Conservation (phyloP, 2,888 invertebrate genomes). For the Lasioglossum marginatum region DNA sequence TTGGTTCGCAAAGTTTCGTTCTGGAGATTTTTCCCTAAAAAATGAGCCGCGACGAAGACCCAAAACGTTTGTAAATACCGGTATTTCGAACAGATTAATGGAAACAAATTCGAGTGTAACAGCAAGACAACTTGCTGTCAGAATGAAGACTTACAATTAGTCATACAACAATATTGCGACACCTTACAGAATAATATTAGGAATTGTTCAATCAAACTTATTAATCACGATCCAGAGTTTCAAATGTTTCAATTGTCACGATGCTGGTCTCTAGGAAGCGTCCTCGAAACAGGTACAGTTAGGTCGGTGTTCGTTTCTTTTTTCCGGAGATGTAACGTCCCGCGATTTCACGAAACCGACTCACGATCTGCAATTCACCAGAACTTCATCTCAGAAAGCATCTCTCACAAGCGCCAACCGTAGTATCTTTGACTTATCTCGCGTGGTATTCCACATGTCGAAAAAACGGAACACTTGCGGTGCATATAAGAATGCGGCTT, state of each 20-base stretch:
- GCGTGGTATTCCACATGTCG: constrained; percentile 15
- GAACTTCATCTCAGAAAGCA: neutral
- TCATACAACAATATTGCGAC: no score
- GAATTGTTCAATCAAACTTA: neutral
- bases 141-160: no score
- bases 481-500: constrained; percentile 55
- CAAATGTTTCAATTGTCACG: neutral
- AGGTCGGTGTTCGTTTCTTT: neutral
- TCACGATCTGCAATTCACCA: neutral
- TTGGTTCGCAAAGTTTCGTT: no score
- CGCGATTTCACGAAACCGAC: neutral
- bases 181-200: no score
- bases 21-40: no score
- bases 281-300: constrained; percentile 1
- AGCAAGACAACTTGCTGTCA: no score
- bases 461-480: constrained; percentile 46
- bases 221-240: neutral
- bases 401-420: neutral
- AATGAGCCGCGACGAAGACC: no score
- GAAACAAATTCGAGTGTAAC: no score
- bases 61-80: no score
- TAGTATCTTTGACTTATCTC: constrained; percentile 30
- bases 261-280: neutral
- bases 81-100: no score
- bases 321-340: neutral